A percentile compares a stretch with the other conserved stretches of the same genome.
Evolutionary conservation across 2,113 vertebrate species (phyloP).

Genomic region (Tyrannus savana): DNA sequence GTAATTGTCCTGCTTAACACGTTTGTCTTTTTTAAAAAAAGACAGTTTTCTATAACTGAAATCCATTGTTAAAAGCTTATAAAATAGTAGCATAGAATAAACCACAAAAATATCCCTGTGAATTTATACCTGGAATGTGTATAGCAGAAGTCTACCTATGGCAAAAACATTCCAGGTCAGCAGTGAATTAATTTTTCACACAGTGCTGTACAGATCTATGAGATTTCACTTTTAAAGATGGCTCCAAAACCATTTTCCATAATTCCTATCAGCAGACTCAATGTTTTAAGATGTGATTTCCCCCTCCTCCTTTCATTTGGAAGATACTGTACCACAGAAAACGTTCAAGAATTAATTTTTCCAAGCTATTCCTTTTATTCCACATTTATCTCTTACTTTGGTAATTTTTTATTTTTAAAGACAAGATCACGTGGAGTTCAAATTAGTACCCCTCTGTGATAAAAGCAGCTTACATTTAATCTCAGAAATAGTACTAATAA

Average conservation of each 20-base stretch:
- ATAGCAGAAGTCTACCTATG: background rate
- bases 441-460: background rate
- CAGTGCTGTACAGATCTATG: background rate
- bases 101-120: background rate
- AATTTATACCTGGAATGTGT: background rate
- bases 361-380: background rate
- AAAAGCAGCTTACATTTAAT: background rate
- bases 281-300: background rate
- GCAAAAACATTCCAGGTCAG: background rate
- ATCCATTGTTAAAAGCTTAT: background rate
- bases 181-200: background rate
- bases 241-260: background rate
- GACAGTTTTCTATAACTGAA: background rate
- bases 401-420: background rate
- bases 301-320: background rate
- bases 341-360: background rate
- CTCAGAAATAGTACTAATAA: background rate
- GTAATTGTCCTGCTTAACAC: background rate
- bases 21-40: background rate
- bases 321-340: background rate
- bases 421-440: background rate
- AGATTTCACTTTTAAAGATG: background rate
- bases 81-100: background rate
- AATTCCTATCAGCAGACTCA: background rate
- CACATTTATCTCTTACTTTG: background rate